Conservation (phyloP, 2,888 invertebrate genomes). For the Oligia fasciuncula region DNA sequence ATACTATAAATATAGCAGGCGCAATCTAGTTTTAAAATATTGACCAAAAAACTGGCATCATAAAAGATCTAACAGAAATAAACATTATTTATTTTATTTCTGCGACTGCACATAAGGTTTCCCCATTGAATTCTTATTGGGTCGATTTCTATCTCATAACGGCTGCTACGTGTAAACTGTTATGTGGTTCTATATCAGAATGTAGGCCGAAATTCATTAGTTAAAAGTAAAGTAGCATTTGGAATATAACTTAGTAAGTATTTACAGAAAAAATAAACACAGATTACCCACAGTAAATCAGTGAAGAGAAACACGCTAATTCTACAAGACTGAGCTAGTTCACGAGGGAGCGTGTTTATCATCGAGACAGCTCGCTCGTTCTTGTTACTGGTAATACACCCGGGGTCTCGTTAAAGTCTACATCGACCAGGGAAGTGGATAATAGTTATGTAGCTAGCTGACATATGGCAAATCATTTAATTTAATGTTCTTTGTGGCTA, state of each 20-base stretch:
- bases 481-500: too few relatives aligned
- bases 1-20: too few relatives aligned
- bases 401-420: constrained; percentile 23
- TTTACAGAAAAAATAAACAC: neutral
- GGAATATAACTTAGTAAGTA: neutral
- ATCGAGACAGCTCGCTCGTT: constrained; percentile 38
- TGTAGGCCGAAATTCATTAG: neutral
- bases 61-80: too few relatives aligned
- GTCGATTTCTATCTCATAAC: neutral
- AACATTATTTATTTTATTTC: too few relatives aligned
- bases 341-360: constrained; percentile 28
- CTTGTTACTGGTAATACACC: constrained; percentile 17
- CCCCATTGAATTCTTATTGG: neutral
- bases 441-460: neutral
- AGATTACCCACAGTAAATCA: neutral
- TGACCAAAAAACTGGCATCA: too few relatives aligned
- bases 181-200: neutral
- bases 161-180: neutral
- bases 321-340: neutral
- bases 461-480: too few relatives aligned
- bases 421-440: neutral
- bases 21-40: too few relatives aligned
- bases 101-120: neutral
- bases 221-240: neutral
- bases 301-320: constrained; percentile 20